These are phyloP conservation scores for Prosopocoilus inquinatus DNA, from an alignment of 2,888 invertebrate genomes.

Conservation along the genomic window DNA sequence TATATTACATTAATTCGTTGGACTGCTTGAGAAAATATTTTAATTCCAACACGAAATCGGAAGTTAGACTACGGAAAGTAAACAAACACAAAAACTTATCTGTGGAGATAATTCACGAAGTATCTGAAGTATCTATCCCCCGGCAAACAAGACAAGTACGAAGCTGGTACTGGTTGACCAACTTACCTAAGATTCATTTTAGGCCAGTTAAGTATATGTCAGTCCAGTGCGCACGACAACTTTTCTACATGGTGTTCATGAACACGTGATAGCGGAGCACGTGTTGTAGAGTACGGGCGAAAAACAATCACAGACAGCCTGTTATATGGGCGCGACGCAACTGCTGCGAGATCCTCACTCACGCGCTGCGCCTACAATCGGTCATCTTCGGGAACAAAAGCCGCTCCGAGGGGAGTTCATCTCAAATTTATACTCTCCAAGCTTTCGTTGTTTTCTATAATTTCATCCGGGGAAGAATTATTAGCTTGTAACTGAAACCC, in stretches of 20 bases:
- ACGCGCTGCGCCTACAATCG: conserved; percentile 41
- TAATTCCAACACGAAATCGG: no score
- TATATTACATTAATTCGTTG: no score
- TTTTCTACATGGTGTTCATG: conserved; percentile 25
- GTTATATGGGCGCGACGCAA: conserved; percentile 43
- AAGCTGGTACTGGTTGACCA: background rate
- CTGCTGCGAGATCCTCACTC: conserved; percentile 42
- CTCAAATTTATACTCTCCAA: conserved; percentile 1
- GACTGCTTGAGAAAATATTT: no score
- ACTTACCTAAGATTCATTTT: conserved; percentile 18
- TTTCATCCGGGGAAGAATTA: background rate
- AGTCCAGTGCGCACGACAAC: conserved; percentile 17
- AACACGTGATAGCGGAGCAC: conserved; percentile 41
- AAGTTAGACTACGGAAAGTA: conserved; percentile 11
- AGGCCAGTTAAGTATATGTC: conserved; percentile 10
- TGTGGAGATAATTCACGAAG: background rate
- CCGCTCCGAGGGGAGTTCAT: conserved; percentile 31
- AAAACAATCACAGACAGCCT: conserved; percentile 42
- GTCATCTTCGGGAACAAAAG: conserved; percentile 44
- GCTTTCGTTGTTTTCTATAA: background rate
- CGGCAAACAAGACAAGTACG: background rate
- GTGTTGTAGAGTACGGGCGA: conserved; percentile 37
- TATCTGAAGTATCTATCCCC: background rate
- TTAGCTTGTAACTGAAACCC: background rate
- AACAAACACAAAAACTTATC: conserved; percentile 12